phyloP scores from a whole-genome alignment of 2,113 vertebrate species.

The Chloroceryle aenea region DNA sequence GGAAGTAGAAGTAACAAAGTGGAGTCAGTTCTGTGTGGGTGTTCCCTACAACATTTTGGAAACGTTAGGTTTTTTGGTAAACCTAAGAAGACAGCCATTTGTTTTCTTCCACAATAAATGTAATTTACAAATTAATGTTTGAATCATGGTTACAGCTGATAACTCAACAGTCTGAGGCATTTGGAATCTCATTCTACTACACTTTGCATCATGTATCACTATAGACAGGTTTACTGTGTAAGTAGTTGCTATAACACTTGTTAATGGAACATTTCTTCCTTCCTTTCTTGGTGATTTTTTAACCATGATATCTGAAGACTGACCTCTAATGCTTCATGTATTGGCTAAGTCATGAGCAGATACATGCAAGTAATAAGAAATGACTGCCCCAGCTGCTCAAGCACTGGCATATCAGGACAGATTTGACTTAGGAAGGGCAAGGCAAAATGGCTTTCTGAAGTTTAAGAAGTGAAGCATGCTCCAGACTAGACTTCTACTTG shows the following conservation, averaged over 20 bases:
- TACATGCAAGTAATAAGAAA: not conserved
- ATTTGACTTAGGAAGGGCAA: not conserved
- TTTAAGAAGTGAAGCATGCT: not conserved
- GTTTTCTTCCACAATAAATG: not conserved
- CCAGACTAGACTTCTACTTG: not conserved
- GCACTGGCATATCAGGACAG: not conserved
- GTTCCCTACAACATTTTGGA: not conserved
- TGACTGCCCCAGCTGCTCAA: constrained; percentile 26
- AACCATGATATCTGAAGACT: not conserved
- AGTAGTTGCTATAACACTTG: not conserved
- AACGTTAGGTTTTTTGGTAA: not conserved
- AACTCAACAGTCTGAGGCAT: not conserved
- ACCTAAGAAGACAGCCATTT: not conserved
- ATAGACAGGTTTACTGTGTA: not conserved
- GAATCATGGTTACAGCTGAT: not conserved
- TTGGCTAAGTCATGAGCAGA: not conserved
- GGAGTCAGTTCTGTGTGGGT: not conserved
- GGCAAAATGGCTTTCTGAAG: not conserved
- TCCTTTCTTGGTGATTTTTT: not conserved
- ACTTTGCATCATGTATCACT: not conserved
- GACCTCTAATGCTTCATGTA: not conserved
- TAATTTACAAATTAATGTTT: not conserved
- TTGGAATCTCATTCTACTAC: not conserved
- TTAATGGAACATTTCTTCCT: not conserved
- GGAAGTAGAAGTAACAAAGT: not conserved